Conservation (phyloP, 2,113 vertebrate species). For the Oryzias curvinotus region DNA sequence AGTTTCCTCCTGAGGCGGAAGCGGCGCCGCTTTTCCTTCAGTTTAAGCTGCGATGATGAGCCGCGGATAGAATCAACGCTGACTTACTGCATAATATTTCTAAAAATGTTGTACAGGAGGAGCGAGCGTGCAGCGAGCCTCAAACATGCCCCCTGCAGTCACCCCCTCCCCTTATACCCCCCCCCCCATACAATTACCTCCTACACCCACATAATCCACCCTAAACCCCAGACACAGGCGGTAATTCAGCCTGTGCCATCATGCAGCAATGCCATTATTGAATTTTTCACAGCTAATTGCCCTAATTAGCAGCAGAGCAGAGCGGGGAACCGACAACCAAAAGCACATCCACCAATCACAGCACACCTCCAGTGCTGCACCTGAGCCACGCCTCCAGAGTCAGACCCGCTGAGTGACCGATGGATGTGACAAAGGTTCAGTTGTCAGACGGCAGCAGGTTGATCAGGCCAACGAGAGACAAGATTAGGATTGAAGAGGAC, state of each 20-base stretch:
- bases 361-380: slow-evolving; percentile 25
- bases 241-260: slow-evolving; percentile 12
- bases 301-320: slow-evolving; percentile 38
- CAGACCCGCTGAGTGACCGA: slow-evolving; percentile 10
- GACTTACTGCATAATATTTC: no score
- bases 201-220: slow-evolving; percentile 36
- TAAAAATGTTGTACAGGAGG: no score
- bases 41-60: no score
- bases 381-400: background rate
- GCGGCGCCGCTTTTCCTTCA: no score
- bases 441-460: no score
- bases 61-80: no score
- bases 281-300: slow-evolving; percentile 45
- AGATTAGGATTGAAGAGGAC: no score
- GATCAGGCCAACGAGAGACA: no score
- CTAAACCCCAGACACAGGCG: slow-evolving; percentile 25
- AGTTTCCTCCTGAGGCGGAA: no score
- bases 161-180: slow-evolving; percentile 18
- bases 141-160: slow-evolving; percentile 9
- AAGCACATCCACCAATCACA: slow-evolving; percentile 24
- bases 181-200: slow-evolving; percentile 25
- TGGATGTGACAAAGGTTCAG: background rate
- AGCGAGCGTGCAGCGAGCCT: background rate
- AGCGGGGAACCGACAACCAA: slow-evolving; percentile 10
- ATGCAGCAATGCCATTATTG: slow-evolving; percentile 8